phyloP scores from a whole-genome alignment of 2,888 invertebrate species.

The Rotaria socialis region DNA sequence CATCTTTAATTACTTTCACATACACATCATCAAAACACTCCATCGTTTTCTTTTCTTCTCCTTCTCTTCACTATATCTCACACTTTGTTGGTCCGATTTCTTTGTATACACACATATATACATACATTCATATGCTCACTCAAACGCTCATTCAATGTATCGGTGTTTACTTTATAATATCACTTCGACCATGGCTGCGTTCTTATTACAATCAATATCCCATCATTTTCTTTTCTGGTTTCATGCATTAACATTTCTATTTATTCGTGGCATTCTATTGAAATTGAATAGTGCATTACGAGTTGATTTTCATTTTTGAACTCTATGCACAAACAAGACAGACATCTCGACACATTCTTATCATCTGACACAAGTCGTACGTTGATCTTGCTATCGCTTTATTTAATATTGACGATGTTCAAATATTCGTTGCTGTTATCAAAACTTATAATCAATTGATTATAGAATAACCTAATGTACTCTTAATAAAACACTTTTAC shows the following conservation, averaged over 20 bases:
- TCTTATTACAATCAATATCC: not conserved
- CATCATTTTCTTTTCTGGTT: not conserved
- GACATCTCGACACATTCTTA: not conserved
- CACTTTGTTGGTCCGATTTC: not conserved
- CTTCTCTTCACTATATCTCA: constrained; percentile 2
- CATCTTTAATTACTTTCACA: constrained; percentile 14
- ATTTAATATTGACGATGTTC: not conserved
- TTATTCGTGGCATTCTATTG: not conserved
- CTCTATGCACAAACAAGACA: not conserved
- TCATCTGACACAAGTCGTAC: not conserved
- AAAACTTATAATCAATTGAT: not conserved
- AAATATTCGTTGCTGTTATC: not conserved
- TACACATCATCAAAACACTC: not conserved
- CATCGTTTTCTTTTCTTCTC: constrained; percentile 16
- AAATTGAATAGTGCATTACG: not conserved
- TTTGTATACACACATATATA: not conserved
- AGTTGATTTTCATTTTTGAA: too few relatives aligned
- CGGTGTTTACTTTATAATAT: not conserved
- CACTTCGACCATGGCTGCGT: not conserved
- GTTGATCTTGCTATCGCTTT: not conserved
- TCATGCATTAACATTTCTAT: not conserved
- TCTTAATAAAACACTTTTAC: not conserved
- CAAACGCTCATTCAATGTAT: not conserved
- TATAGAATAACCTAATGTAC: not conserved
- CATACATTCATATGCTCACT: not conserved